Percentiles rank a stretch among this genome's conserved stretches.
These are phyloP conservation scores for Actinernus sp. DNA, from an alignment of 92 coral and sea anemone genomes.

Conservation along the genomic window DNA sequence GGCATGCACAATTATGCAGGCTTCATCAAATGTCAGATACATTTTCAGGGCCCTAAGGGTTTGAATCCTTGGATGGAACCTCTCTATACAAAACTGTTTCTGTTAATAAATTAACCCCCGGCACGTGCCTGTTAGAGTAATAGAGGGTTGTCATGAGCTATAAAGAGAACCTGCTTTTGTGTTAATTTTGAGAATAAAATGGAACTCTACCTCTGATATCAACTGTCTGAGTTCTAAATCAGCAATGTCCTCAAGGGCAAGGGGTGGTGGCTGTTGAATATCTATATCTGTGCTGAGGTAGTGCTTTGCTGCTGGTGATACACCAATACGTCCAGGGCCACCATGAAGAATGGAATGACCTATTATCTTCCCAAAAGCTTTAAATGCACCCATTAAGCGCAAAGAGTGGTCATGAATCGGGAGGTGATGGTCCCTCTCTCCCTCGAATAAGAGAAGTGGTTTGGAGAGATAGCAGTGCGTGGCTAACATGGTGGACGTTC, in stretches of 20 bases:
- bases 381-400: conserved; percentile 42
- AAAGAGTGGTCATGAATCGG: conserved; percentile 56
- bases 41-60: no score
- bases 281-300: conserved; percentile 35
- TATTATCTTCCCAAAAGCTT: conserved; percentile 60
- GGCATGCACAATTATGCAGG: no score
- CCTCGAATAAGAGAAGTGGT: conserved; percentile 67
- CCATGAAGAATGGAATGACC: conserved; percentile 67
- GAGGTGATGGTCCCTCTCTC: conserved; percentile 45
- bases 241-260: conserved; percentile 49
- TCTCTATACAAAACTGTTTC: no score
- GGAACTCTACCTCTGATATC: conserved; percentile 44
- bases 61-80: no score
- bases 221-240: conserved; percentile 38
- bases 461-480: no score
- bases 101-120: no score
- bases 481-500: no score
- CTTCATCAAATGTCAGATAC: no score
- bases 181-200: no score
- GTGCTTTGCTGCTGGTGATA: conserved; percentile 50
- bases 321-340: conserved; percentile 52
- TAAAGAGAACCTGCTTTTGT: no score
- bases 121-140: no score
- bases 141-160: no score
- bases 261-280: conserved; percentile 24